phyloP scores from a whole-genome alignment of 2,113 vertebrate species.

The Verasper variegatus region DNA sequence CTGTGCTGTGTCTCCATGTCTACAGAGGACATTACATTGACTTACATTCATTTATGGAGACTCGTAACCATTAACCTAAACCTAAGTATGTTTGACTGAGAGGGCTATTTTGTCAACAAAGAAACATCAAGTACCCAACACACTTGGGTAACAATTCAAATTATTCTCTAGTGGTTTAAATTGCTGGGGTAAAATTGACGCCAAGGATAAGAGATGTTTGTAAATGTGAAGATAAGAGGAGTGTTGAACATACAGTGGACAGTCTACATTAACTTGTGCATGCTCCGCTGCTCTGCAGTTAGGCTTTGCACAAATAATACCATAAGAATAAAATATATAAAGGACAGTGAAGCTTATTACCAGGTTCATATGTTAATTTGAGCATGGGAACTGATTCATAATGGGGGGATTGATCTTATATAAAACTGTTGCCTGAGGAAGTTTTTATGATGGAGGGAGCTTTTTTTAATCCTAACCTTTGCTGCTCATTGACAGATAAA shows the following conservation, averaged over 20 bases:
- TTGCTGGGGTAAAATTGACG: too few species aligned
- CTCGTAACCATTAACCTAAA: background rate
- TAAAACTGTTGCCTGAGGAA: too few species aligned
- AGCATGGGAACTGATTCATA: background rate
- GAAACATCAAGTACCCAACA: background rate
- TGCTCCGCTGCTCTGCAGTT: too few species aligned
- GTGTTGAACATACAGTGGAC: background rate
- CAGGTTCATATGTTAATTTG: background rate
- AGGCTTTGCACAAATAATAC: too few species aligned
- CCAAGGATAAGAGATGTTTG: background rate
- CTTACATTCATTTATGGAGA: background rate
- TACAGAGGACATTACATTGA: background rate
- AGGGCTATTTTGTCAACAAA: background rate
- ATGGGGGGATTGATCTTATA: background rate
- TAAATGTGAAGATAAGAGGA: background rate
- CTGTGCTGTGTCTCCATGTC: background rate
- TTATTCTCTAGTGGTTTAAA: too few species aligned
- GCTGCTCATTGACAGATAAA: too few species aligned
- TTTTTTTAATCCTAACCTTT: too few species aligned
- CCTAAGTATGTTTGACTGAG: too few species aligned
- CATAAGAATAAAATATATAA: too few species aligned
- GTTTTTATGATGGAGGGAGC: too few species aligned
- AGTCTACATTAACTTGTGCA: background rate
- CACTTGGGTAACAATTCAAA: background rate
- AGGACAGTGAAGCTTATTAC: too few species aligned